Base-by-base conservation (phyloP, 2,888 invertebrate species). In the Oscheius sp. region DNA sequence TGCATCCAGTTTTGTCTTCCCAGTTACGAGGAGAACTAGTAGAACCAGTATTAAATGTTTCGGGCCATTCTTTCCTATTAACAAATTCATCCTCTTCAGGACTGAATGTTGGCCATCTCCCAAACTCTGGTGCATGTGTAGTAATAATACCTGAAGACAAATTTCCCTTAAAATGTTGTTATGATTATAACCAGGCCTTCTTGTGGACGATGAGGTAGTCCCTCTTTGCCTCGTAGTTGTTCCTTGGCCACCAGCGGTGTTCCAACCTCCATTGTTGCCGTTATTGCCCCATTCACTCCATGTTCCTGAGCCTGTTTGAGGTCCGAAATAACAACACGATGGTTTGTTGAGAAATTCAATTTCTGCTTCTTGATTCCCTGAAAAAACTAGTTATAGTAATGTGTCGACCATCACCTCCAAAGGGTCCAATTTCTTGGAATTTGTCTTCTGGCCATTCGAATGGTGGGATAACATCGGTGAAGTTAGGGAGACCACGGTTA, bases 371-470 rank as follows among this genome's bases (percentile, higher is more conserved):
- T 25, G 13, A 27, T 66, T 25, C 18, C 66, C 66, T 66, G 45
- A 58, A 58, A 9, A 43, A 43, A n/a, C 25, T 12, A 13, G 5
- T 13, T 23, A 7, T 21, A 59, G 43, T 13, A 12, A 35, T n/a
- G 2, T n/a, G n/a, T 3, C 27, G 1, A 18, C n/a, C 5, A 21
- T n/a, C 73, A 78, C 78, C 78, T 75, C 70, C 70, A 49, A 74
- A 78, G 21, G 76, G 76, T 2, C 78, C 78, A 53, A 75, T 75
- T 9, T 69, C 73, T 41, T 64, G 58, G 27, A 75, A 78, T 16
- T 71, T 69, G 68, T 78, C 78, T 45, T 68, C 74, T 16, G 78
- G 76, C n/a, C 53, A 41, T 12, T 45, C 21, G 63, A 78, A 78
- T 0, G 70, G 73, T n/a, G 76, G 78, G 3, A 78, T 59, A 41